Evolutionary conservation across 2,797 vertebrate species (phyloP), one percentile per base, ranked within the genome.

Genomic region (Echeneis naucrates): DNA sequence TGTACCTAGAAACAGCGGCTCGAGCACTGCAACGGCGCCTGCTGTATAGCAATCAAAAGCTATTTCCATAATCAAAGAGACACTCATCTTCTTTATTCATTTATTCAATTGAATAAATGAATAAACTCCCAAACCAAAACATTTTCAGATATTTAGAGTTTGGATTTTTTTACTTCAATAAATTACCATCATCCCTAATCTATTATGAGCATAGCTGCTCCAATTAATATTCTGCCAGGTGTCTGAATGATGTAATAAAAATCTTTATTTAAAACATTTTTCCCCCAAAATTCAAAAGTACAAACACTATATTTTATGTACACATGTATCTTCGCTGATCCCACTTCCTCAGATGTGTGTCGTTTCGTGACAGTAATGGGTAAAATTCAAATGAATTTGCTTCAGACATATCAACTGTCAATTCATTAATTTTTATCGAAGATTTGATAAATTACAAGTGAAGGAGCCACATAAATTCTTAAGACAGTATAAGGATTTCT

Each of bases 1-100:
- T 70, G 68, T 55, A n/a, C 21, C 2, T 14, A 47, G 40, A 35
- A 73, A 78, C 30, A 21, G 21, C 24, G 27, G 53, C 51, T 67
- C 7, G 70, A 55, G 12, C 51, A 59, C 10, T 48, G 32, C 38
- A 57, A 12, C 2, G 1, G n/a, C 68, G 67, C 42, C 40, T n/a
- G n/a, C 62, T 53, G 26, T 40, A 52, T 48, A 30, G 30, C n/a
- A n/a, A n/a, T n/a, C n/a, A 2, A 45, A 45, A 21, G 3, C 19
- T n/a, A 3, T 45, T 45, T 21, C 9, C 19, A 45, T 45, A 19
- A 42, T 42, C 16, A 19, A 19, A 6, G 5, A 17, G 17, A 1
- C 17, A 16, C 17, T 19, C 16, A 42, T 42, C 16, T 42, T 42
- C 40, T 42, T 42, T 5, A 42, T 42, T 19, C 17, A 19, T 40